These are phyloP conservation scores for Grus americana DNA, from an alignment of 2,113 vertebrate genomes.

Conservation along the genomic window DNA sequence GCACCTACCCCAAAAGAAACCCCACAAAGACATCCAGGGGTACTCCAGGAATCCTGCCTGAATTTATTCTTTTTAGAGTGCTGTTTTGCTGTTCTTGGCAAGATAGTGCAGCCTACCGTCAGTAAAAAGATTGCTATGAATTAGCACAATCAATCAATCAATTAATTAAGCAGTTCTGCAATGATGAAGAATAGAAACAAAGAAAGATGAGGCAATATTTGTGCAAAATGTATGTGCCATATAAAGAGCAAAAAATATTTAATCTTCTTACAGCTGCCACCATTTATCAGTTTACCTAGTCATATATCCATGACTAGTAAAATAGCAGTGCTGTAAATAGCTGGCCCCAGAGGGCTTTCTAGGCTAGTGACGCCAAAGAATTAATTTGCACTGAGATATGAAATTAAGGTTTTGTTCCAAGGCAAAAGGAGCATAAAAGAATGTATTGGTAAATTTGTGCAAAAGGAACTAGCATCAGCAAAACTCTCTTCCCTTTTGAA, in stretches of 20 bases:
- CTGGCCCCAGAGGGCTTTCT: background rate
- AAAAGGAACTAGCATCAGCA: background rate
- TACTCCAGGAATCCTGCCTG: background rate
- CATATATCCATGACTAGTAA: background rate
- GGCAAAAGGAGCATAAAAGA: background rate
- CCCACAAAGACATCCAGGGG: accelerated
- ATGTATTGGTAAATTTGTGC: background rate
- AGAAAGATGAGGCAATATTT: background rate
- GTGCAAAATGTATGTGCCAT: background rate
- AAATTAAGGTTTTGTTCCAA: background rate
- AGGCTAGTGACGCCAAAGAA: background rate
- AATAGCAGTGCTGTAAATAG: constrained; percentile 5
- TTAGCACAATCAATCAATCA: background rate
- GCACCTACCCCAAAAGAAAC: background rate
- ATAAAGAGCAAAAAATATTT: background rate
- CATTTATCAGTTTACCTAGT: constrained; percentile 27
- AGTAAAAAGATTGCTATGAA: background rate
- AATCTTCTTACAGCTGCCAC: background rate
- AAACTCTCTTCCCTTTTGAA: background rate
- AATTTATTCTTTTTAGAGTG: background rate
- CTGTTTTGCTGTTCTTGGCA: background rate
- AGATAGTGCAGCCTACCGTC: background rate
- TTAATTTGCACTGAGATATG: background rate
- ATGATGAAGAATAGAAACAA: background rate
- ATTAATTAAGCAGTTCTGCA: background rate